Evolutionary conservation across 1,140 invertebrate species (phyloP).

Genomic region (Brachionus calyciflorus): DNA sequence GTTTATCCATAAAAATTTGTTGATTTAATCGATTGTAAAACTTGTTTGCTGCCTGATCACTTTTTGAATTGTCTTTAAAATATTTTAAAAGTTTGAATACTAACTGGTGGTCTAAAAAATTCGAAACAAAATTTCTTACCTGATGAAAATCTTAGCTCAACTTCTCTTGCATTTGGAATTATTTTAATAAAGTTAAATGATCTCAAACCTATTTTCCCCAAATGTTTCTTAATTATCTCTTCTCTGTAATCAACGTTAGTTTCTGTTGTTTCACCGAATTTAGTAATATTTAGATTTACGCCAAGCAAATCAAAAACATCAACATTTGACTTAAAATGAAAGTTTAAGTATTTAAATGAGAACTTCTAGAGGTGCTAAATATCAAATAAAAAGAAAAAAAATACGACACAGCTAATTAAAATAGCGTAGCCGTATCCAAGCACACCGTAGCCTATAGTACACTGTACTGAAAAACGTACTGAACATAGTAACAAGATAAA

Average conservation of each 20-base stretch:
- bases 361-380: too few relatives aligned
- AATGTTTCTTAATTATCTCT: not conserved
- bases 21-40: slow-evolving; percentile 25
- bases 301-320: not conserved
- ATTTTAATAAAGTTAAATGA: slow-evolving; percentile 23
- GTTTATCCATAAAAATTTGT: slow-evolving; percentile 2
- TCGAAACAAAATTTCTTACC: too few relatives aligned
- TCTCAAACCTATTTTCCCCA: not conserved
- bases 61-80: not conserved
- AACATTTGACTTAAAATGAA: slow-evolving; percentile 9
- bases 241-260: not conserved
- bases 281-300: not conserved
- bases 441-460: too few relatives aligned
- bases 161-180: not conserved
- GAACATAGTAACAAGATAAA: too few relatives aligned
- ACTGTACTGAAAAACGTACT: too few relatives aligned
- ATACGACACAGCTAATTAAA: too few relatives aligned
- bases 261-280: not conserved
- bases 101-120: too few relatives aligned
- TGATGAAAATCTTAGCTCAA: not conserved
- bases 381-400: too few relatives aligned
- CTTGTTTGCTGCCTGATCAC: not conserved
- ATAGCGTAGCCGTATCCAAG: too few relatives aligned
- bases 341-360: too few relatives aligned
- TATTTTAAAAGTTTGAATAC: not conserved